Percentiles rank a stretch among this genome's conserved stretches.
Evolutionary conservation across 2,113 vertebrate species (phyloP).

Genomic region (Motacilla tschutschensis): DNA sequence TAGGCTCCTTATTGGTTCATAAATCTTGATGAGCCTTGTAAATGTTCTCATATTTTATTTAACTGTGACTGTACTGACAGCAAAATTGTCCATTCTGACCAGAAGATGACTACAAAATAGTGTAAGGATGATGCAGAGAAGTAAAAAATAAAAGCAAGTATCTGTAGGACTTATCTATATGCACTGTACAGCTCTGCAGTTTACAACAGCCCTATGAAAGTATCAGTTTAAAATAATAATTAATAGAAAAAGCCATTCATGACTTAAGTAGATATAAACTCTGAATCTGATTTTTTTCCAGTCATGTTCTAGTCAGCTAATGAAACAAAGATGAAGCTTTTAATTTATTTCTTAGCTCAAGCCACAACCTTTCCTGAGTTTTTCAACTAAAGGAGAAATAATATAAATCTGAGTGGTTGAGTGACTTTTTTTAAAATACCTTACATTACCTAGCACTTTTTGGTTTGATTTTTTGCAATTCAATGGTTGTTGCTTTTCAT

Average conservation of each 20-base stretch:
- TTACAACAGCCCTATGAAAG: background rate
- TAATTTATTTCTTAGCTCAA: conserved; percentile 39
- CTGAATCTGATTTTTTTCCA: conserved; percentile 2
- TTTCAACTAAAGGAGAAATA: conserved; percentile 27
- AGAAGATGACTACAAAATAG: background rate
- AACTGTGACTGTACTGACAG: background rate
- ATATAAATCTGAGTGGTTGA: background rate
- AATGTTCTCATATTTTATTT: conserved; percentile 45
- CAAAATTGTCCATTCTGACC: background rate
- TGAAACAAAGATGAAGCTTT: conserved; percentile 19
- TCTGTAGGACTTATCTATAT: background rate
- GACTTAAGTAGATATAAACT: background rate
- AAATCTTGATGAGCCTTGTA: conserved; percentile 16
- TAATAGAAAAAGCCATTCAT: conserved; percentile 5
- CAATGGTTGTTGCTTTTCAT: conserved; percentile 17
- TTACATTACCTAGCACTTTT: background rate
- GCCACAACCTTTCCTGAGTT: background rate
- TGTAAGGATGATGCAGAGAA: background rate
- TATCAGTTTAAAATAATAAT: conserved; percentile 20
- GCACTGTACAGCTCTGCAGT: background rate
- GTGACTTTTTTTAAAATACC: background rate
- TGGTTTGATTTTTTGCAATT: background rate
- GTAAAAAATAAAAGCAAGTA: background rate
- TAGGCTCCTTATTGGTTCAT: background rate
- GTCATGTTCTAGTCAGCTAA: background rate